Base-by-base conservation (phyloP, 1,140 invertebrate genomes). In the Streblospio benedicti region DNA sequence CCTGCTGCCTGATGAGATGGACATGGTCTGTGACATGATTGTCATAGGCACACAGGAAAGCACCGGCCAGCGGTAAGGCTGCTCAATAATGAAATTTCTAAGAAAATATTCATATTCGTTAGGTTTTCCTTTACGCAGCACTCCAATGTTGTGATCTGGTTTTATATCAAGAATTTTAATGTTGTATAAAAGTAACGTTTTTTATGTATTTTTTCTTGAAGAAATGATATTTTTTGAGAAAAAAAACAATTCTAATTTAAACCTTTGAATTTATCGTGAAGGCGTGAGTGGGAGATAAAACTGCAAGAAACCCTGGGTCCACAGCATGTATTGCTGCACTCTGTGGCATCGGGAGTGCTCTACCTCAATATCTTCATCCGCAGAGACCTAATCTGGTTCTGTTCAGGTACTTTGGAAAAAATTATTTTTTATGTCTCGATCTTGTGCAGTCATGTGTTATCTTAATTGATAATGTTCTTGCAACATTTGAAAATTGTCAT, bases 41-140 rank as follows among this genome's bases (percentile, higher is more conserved):
- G 90, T 85, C 3, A 87, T 97, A 70, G 91, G 92, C 20, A 92
- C 90, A 1, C 93, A 97, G 79, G 93, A 97, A 78, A 89, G 89
- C 54, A 66, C 63, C 28, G 60, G 73, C 60, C 67, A 72, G 56
- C 76, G 72, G 77, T 79, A 66, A 72, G 67, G 18, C 38, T n/a
- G 43, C 28, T 57, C 28, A 28, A 20, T n/a, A 9, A 2, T 27
- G 38, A 49, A 6, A 30, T 52, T 4, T 1, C 27, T n/a, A n/a
- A n/a, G n/a, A n/a, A n/a, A n/a, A n/a, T n/a, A n/a, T n/a, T n/a
- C n/a, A n/a, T n/a, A n/a, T n/a, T n/a, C n/a, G n/a, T n/a, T n/a
- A n/a, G n/a, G n/a, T n/a, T n/a, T n/a, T n/a, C n/a, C n/a, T n/a
- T n/a, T n/a, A n/a, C n/a, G n/a, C n/a, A n/a, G n/a, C n/a, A n/a